phyloP scores from a whole-genome alignment of 2,888 invertebrate species.

The Amblyteles armatorius region DNA sequence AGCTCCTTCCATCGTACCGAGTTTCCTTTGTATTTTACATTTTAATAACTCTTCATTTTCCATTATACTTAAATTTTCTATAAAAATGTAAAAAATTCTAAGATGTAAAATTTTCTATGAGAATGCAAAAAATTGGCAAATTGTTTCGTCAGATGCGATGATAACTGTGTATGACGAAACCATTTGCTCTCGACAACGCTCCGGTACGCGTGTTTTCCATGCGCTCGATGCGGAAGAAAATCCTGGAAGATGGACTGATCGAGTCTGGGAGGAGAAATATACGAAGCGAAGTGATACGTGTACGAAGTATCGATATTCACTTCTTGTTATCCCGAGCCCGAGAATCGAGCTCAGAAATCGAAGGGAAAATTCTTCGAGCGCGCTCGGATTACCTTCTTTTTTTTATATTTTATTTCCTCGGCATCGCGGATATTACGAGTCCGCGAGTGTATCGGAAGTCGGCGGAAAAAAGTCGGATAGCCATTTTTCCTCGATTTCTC shows the following conservation, averaged over 20 bases:
- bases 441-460: slow-evolving; percentile 56
- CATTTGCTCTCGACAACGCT: too few relatives aligned
- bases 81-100: too few relatives aligned
- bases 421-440: slow-evolving; percentile 36
- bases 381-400: slow-evolving; percentile 10
- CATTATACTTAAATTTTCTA: too few relatives aligned
- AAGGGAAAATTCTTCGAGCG: slow-evolving; percentile 46
- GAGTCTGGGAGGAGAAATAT: slow-evolving; percentile 14
- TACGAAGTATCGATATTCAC: slow-evolving; percentile 59
- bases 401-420: slow-evolving; percentile 17
- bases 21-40: too few relatives aligned
- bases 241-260: slow-evolving; percentile 39
- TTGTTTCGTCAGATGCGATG: too few relatives aligned
- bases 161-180: too few relatives aligned
- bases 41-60: too few relatives aligned
- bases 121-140: too few relatives aligned
- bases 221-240: slow-evolving; percentile 9
- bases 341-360: slow-evolving; percentile 63
- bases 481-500: slow-evolving; percentile 51
- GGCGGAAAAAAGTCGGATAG: slow-evolving; percentile 39
- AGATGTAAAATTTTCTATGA: too few relatives aligned
- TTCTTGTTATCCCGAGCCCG: slow-evolving; percentile 57
- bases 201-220: background rate
- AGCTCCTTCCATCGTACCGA: too few relatives aligned
- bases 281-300: slow-evolving; percentile 41